Base-by-base conservation (phyloP, 2,797 vertebrate species). In the Crenichthys baileyi region DNA sequence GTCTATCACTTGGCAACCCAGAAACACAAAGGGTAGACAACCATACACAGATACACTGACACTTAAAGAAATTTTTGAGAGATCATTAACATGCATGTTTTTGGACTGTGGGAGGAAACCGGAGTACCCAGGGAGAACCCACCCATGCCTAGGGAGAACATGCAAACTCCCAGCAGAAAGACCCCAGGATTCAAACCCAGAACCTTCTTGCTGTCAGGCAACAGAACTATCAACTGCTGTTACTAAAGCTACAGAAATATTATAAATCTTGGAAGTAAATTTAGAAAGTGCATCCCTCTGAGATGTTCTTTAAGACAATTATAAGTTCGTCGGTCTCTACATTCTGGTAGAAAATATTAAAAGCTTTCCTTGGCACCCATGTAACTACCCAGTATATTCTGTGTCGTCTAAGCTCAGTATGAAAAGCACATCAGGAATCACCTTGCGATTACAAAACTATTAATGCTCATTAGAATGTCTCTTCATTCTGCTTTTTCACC, bases 301-400 rank as follows among this genome's bases (percentile, higher is more conserved):
- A 11, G 5, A 65, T 16, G 51, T 73, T 77, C 50, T 58, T 72
- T 68, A 72, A 79, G 73, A 81, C 81, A 85, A 81, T 75, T 55
- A 36, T 31, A 70, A 81, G 78, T 58, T 75, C 73, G 53, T 75
- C 83, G 83, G 74, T 79, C 41, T 65, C 74, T 58, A 8, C 63
- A 22, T 39, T 79, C 83, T 83, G 78, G 71, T 56, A 36, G 31
- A 26, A 53, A 81, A 80, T 86, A 82, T 86, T 85, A 82, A 81
- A 93, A 56, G 24, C 26, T 61, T 61, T 31, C 26, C 26, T 61
- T 90, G 88, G 83, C 89, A 94, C 88, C 71, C 88, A 76, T 94
- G 91, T 94, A 94, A 95, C 94, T 95, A 95, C 83, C 83, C 80
- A 91, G 90, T 94, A 94, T 90, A 93, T 88, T 81, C 90, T 36